Base-by-base conservation (phyloP, 2,797 vertebrate genomes). In the Galagoides demidoff region DNA sequence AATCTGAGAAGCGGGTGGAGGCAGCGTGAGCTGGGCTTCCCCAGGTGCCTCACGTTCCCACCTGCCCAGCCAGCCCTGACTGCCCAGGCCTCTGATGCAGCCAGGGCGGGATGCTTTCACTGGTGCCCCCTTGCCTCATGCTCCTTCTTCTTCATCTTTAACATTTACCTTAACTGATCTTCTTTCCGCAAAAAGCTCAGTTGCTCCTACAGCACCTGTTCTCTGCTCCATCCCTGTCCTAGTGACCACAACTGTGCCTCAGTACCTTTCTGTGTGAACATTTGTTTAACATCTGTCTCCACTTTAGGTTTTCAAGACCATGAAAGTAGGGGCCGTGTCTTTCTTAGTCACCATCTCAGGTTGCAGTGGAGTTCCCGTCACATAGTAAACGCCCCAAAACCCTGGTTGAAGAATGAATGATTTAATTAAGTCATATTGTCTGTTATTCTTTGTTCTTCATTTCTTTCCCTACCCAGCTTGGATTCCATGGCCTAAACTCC, bases 241-340 rank as follows among this genome's bases (percentile, higher is more conserved):
- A 20, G 34, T 57, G 10, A 52, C 59, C 39, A 63, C 27, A 10
- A 27, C 27, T 61, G 39, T 55, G 73, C 76, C 61, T 31, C 55
- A 66, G 68, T 27, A 37, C 59, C 37, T 66, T 49, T 29, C 77
- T 70, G 25, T 77, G 39, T 63, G 34, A 66, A 85, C 16, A 52
- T 89, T 95, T 74, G 23, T 73, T 61, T 87, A 70, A 74, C 43
- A 86, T 81, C 19, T 81, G 66, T 93, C 23, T 59, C 55, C 78
- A 63, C 55, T 85, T 81, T 12, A 71, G 39, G 74, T 84, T 77
- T 87, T 64, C 31, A 79, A 79, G 37, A 85, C 49, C 66, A 37
- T 68, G 25, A 61, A 85, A 20, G 37, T 39, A 76, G 43, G 31
- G 7, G 31, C 37, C 55, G 20, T 89, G 34, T 82, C 57, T 79